Evolutionary conservation across 2,797 vertebrate genomes (phyloP), one percentile per base, ranked within the genome.

Genomic region (Acropternis orthonyx): DNA sequence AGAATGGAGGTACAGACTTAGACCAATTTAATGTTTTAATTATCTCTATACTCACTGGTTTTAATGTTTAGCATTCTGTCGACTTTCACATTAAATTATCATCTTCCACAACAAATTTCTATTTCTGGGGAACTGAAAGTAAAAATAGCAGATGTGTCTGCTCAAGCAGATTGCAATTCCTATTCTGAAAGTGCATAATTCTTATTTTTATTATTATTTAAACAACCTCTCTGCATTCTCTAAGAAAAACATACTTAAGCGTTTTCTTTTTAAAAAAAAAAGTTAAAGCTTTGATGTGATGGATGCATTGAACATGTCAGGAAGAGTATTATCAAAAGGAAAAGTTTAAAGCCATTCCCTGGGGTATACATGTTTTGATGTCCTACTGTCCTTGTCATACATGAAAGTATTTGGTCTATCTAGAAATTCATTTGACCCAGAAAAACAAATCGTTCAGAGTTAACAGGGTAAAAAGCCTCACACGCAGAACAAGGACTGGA

Each of bases 311-410:
- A 97, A 97, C 85, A 94, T 96, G 97, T 97, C 97, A 97, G 79
- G 80, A 96, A 97, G 92, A 97, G 96, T 97, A 95, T 92, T 97
- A 97, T 98, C 97, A 97, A 97, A 98, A 97, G 71, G 83, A 97
- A 66, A 93, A 67, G 61, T 96, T 96, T 97, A 89, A 97, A 98
- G 94, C 67, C 52, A 20, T 95, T 97, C 96, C 97, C 94, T 71
- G 37, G 92, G 95, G 91, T 91, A 96, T 95, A 93, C 58, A 67
- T 86, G 90, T 97, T 97, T 97, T 97, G 96, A 97, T 97, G 96
- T 96, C 93, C 78, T 78, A 95, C 95, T 98, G 92, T 97, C 97
- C 96, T 97, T 97, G 95, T 94, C 96, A 96, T 84, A 96, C 85
- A 97, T 97, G 88, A 97, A 98, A 98, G 95, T 93, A 88, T 94